phyloP scores from a whole-genome alignment of 2,797 vertebrate species.

The Diplodus puntazzo region DNA sequence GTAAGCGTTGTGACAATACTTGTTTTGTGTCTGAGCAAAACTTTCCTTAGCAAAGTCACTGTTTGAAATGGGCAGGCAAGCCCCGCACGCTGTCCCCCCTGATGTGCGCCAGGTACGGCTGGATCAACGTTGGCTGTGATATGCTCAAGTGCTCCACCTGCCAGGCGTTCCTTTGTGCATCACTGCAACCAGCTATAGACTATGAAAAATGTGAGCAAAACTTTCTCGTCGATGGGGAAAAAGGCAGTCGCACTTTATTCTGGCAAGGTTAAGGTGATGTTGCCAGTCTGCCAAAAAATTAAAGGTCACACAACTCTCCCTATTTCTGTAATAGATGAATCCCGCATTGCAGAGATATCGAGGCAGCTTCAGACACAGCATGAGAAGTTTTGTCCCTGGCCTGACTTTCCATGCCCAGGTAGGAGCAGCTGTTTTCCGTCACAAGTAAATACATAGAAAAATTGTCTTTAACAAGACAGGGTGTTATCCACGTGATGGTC shows the following conservation, averaged over 20 bases:
- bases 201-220: conserved; percentile 89
- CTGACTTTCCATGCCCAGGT: conserved; percentile 97
- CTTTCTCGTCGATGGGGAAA: not conserved
- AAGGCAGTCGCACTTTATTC: conserved; percentile 6
- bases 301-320: conserved; percentile 22
- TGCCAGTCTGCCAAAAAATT: conserved; percentile 22
- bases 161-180: conserved; percentile 93
- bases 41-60: conserved; percentile 86
- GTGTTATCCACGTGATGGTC: not conserved
- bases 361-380: conserved; percentile 91
- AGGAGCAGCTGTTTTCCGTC: conserved; percentile 28
- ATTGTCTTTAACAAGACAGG: not conserved
- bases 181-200: conserved; percentile 90
- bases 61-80: conserved; percentile 94
- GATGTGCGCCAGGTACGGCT: conserved; percentile 93
- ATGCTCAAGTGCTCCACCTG: conserved; percentile 95
- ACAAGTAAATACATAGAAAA: not conserved
- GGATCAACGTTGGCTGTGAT: conserved; percentile 91
- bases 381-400: conserved; percentile 98
- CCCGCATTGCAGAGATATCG: conserved; percentile 89
- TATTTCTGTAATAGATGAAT: conserved; percentile 86
- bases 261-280: conserved; percentile 8
- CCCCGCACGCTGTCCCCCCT: conserved; percentile 90
- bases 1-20: not conserved
- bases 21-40: conserved; percentile 3